These are phyloP conservation scores for Sebastes vulpes DNA, from an alignment of 2,797 vertebrate genomes.

Conservation along the genomic window DNA sequence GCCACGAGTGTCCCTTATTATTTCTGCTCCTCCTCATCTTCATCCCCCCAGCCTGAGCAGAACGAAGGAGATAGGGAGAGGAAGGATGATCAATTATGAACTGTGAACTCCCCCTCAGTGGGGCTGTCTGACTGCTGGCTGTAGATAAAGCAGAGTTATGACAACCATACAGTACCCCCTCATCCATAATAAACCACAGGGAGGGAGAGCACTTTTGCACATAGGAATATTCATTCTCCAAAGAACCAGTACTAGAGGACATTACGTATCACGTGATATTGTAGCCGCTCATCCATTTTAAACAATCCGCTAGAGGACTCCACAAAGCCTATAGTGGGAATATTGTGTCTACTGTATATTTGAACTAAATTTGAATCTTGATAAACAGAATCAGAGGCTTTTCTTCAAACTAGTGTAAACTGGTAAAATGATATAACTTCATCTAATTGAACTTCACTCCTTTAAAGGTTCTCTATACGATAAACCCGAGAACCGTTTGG, in stretches of 20 bases:
- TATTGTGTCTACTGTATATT: not conserved
- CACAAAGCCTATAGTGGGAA: not conserved
- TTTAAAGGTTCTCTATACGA: not conserved
- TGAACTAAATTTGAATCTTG: not conserved
- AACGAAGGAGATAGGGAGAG: constrained; percentile 70
- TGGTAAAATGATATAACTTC: not conserved
- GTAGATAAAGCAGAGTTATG: constrained; percentile 83
- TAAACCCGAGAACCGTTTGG: too few relatives aligned
- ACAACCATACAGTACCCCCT: constrained; percentile 76
- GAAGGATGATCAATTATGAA: constrained; percentile 84
- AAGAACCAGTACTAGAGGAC: constrained; percentile 46
- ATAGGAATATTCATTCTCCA: constrained; percentile 62
- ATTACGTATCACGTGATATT: constrained; percentile 54
- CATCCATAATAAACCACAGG: constrained; percentile 79
- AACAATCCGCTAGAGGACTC: constrained; percentile 22
- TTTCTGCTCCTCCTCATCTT: constrained; percentile 39
- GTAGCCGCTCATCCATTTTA: constrained; percentile 55
- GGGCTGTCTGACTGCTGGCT: constrained; percentile 79
- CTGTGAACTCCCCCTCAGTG: constrained; percentile 78
- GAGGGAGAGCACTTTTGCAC: constrained; percentile 56
- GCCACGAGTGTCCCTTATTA: constrained; percentile 48
- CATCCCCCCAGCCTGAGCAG: constrained; percentile 66
- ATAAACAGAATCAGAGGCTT: constrained; percentile 5
- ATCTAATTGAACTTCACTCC: not conserved
- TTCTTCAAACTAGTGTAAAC: not conserved